Base-by-base conservation (phyloP, 2,888 invertebrate species). In the Sminthurides aquaticus region DNA sequence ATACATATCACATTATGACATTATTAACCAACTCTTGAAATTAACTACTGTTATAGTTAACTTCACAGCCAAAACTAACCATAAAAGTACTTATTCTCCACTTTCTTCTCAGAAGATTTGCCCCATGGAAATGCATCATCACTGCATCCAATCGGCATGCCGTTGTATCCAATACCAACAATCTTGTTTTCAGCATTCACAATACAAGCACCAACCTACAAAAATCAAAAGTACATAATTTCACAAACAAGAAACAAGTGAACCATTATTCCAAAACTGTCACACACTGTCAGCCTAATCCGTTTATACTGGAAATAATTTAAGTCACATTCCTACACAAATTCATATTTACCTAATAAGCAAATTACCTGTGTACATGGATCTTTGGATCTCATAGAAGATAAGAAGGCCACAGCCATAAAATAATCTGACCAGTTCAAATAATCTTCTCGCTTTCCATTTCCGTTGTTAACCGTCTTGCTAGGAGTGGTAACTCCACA, bases 161-260 rank as follows among this genome's bases (percentile, higher is more conserved):
- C 97, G 83, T 99, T 99, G 77, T 98, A 99, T 68, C 98, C 98
- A 67, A 94, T 84, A 25, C 92, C 92, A 56, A 99, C 89, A 75
- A 99, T 90, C 78, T 86, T 87, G 55, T 92, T 91, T 0, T 89
- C 86, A 29, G 83, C 78, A 76, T 93, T 91, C 0, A 96, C 93
- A 75, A 98, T 89, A 77, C 96, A 96, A 3, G 96, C 95, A 2
- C 98, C 98, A 58, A 74, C 73, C 73, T 73, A n/a, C 1, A n/a
- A n/a, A n/a, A n/a, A 57, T 1, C 28, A 63, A 27, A 22, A 60
- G 24, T 24, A 28, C 52, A 25, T 34, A 49, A 20, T 58, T 5
- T 55, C 3, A 55, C 2, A 3, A 2, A 18, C 25, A 56, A 18
- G 26, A 56, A 24, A 60, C 2, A 25, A 18, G 3, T 54, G n/a